phyloP scores from a whole-genome alignment of 1,140 invertebrate species.

The Eumaeus atala region DNA sequence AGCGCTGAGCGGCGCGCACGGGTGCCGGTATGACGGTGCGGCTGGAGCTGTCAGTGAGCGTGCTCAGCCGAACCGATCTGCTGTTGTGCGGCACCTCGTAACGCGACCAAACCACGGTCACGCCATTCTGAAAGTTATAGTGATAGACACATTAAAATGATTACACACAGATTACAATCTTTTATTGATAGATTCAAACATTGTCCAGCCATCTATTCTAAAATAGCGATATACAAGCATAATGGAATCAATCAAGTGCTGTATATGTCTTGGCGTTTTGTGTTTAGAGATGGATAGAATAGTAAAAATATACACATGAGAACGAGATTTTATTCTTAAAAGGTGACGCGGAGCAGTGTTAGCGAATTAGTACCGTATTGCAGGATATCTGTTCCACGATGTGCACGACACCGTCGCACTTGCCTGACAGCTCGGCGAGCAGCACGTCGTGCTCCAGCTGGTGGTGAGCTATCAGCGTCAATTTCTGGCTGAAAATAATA shows the following conservation, averaged over 20 bases:
- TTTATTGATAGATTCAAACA: not conserved
- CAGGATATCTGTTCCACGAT: constrained; percentile 54
- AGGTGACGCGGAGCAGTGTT: too few species aligned
- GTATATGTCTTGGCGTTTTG: too few species aligned
- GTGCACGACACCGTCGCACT: constrained; percentile 41
- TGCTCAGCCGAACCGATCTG: constrained; percentile 30
- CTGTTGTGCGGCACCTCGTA: constrained; percentile 43
- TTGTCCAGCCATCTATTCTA: too few species aligned
- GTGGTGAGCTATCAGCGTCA: constrained; percentile 47
- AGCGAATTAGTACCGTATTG: constrained; percentile 40
- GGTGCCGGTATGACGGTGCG: constrained; percentile 46
- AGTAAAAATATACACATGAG: too few species aligned
- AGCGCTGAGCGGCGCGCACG: constrained; percentile 39
- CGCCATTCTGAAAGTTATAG: constrained; percentile 44
- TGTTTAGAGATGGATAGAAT: too few species aligned
- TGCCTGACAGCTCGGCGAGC: constrained; percentile 49
- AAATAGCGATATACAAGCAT: too few species aligned
- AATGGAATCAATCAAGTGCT: too few species aligned
- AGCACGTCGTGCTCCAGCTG: constrained; percentile 63
- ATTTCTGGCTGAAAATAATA: constrained; percentile 43
- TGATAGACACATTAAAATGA: not conserved
- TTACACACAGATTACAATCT: not conserved
- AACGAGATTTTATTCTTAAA: too few species aligned
- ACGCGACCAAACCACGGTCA: constrained; percentile 52
- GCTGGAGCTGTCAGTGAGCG: constrained; percentile 29